Conservation (phyloP, 2,888 invertebrate species). For the Pseudoips prasinana region DNA sequence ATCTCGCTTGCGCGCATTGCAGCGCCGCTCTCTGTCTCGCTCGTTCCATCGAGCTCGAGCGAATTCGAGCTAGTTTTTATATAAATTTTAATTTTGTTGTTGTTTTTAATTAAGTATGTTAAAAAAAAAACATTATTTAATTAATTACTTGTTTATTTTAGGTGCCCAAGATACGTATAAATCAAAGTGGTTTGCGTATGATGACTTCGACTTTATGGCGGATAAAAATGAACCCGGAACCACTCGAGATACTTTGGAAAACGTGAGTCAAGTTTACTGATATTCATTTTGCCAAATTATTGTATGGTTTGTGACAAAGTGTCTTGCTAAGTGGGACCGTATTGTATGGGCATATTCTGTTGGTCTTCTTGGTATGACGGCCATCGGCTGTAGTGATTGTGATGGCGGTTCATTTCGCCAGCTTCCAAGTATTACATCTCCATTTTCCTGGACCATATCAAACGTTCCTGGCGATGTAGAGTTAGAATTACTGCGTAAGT, state of each 20-base stretch:
- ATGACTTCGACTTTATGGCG: slow-evolving; percentile 28
- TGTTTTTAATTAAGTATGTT: slow-evolving; percentile 1
- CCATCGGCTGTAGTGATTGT: slow-evolving; percentile 26
- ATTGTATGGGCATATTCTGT: slow-evolving; percentile 22
- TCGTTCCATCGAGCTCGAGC: background rate
- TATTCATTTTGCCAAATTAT: slow-evolving; percentile 33
- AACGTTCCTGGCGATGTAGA: slow-evolving; percentile 21
- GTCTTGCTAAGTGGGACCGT: slow-evolving; percentile 27
- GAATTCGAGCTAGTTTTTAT: slow-evolving; percentile 5
- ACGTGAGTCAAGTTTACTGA: slow-evolving; percentile 22
- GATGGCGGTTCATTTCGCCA: slow-evolving; percentile 31
- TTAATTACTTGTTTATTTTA: slow-evolving; percentile 14
- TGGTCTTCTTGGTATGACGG: slow-evolving; percentile 27
- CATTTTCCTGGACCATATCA: slow-evolving; percentile 24
- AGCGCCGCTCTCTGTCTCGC: background rate
- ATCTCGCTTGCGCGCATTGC: too few species aligned
- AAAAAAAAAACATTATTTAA: background rate
- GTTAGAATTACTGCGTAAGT: slow-evolving; percentile 16
- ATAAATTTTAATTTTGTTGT: slow-evolving; percentile 3
- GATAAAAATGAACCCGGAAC: slow-evolving; percentile 28
- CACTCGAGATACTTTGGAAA: slow-evolving; percentile 23
- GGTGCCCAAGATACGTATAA: slow-evolving; percentile 15
- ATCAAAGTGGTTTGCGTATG: slow-evolving; percentile 23
- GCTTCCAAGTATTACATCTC: slow-evolving; percentile 27
- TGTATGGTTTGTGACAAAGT: slow-evolving; percentile 26